phyloP scores from a whole-genome alignment of 2,797 vertebrate species.

The Sebastolobus alascanus region DNA sequence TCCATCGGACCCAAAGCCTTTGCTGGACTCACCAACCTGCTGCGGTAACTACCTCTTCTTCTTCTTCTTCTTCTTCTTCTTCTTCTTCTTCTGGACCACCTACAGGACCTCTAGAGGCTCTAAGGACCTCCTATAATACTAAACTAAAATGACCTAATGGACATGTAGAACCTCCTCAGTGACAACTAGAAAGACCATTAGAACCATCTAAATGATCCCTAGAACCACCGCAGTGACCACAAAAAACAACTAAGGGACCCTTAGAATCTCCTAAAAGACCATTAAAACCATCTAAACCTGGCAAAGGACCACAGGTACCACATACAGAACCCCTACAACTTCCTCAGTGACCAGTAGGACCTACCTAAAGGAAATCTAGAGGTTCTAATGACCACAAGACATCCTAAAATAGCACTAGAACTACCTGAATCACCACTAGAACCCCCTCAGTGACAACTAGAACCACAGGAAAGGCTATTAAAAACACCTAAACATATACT shows the following conservation, averaged over 20 bases:
- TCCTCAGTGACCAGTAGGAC: not conserved
- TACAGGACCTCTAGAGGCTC: not conserved
- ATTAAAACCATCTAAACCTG: not conserved
- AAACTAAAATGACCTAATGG: too few species aligned
- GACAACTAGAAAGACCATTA: not conserved
- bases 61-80: not conserved
- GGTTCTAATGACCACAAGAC: not conserved
- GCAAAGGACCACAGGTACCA: not conserved
- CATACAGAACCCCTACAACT: not conserved
- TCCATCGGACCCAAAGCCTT: slow-evolving; percentile 87
- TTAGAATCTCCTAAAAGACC: not conserved
- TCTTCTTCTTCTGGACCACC: not conserved
- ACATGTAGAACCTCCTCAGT: not conserved
- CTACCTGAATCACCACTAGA: not conserved
- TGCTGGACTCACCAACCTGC: slow-evolving; percentile 83
- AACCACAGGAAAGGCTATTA: not conserved
- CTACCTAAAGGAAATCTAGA: not conserved
- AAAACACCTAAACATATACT: not conserved
- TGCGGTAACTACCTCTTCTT: slow-evolving; percentile 51
- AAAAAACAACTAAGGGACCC: not conserved
- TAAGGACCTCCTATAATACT: not conserved
- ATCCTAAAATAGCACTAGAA: not conserved
- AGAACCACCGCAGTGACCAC: not conserved
- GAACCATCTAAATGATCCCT: not conserved
- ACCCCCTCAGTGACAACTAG: not conserved